Conservation (phyloP, 2,113 vertebrate genomes). For the Python bivittatus region DNA sequence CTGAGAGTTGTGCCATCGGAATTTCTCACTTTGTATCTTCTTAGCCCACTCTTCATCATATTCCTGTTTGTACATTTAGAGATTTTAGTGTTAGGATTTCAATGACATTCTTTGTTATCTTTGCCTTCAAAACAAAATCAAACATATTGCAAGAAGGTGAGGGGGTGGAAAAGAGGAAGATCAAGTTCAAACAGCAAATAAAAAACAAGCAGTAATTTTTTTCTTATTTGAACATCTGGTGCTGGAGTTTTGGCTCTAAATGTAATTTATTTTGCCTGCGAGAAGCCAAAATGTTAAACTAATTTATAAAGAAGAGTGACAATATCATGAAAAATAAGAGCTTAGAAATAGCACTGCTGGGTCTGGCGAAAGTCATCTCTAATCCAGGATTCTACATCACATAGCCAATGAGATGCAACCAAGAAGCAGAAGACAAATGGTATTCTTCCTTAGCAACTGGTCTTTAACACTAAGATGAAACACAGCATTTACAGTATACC, state of each 20-base stretch:
- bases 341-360: not conserved
- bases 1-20: conserved; percentile 93
- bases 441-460: not conserved
- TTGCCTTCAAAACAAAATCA: not conserved
- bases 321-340: not conserved
- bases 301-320: not conserved
- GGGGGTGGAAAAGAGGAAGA: not conserved
- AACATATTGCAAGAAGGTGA: not conserved
- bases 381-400: not conserved
- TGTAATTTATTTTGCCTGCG: not conserved
- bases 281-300: not conserved
- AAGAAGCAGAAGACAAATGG: not conserved
- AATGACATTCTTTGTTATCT: not conserved
- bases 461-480: not conserved
- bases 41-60: conserved; percentile 90
- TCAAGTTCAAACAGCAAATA: not conserved
- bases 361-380: not conserved
- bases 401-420: not conserved
- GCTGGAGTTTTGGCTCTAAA: not conserved
- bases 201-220: not conserved
- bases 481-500: not conserved
- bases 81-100: not conserved
- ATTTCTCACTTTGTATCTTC: conserved; percentile 91
- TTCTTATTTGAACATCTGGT: not conserved
- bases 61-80: conserved; percentile 75